Base-by-base conservation (phyloP, 1,140 invertebrate species). In the Zaprionus davidi region DNA sequence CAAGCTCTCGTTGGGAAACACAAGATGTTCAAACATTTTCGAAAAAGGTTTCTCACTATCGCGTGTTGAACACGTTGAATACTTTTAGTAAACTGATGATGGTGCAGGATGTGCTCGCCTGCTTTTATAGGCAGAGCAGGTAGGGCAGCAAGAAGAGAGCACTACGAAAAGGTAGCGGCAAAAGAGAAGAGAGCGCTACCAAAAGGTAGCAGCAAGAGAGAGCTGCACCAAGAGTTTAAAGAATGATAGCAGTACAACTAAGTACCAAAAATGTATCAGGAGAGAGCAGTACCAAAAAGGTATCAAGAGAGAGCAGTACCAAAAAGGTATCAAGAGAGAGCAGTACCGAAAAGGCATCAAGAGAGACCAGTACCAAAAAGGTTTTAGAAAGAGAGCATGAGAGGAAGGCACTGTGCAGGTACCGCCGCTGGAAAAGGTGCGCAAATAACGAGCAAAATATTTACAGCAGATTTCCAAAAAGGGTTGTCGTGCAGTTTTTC, bases 1-100 rank as follows among this genome's bases (percentile, higher is more conserved):
- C 49, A 91, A 53, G 17, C 65, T 84, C 55, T 91, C 90, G 67
- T 80, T 91, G 69, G 90, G 67, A 34, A 91, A 87, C 41, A 64
- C 72, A 57, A 91, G 77, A 64, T 91, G 78, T 9, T 83, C 72
- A 74, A 91, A 91, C 90, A 91, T 91, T 76, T 90, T 51, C 20
- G 46, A 13, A 24, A 56, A 49, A 49, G 60, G 74, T 26, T 51
- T n/a, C 4, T n/a, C 4, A 17, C 41, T 28, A 62, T 22, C 58
- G 26, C 81, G 85, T 90, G 84, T 84, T 90, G 81, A 76, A 90
- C 85, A 90, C 85, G 65, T 34, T 62, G 58, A 90, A 75, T 85
- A 82, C 82, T 90, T 82, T 15, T 9, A 85, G 79, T 78, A 85
- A 68, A 90, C 86, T 90, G 86, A 82, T 55, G 68, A 20, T 34